Conservation (phyloP, 2,888 invertebrate genomes). For the Sepioteuthis lessoniana region DNA sequence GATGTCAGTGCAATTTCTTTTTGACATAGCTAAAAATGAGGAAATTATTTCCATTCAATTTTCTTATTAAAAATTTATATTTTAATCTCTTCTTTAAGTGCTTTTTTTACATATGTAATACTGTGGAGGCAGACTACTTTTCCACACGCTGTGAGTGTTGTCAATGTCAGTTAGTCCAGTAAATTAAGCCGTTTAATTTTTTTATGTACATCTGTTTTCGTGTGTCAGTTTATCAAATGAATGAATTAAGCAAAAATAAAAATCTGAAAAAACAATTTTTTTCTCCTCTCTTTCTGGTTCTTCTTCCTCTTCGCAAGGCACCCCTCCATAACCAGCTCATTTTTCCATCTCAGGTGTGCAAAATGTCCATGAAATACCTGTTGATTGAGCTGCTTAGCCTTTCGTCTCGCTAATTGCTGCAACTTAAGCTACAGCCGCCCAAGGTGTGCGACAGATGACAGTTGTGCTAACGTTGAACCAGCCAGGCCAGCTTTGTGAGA, state of each 20-base stretch:
- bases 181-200: slow-evolving; percentile 4
- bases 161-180: background rate
- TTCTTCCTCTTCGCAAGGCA: no score
- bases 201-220: background rate
- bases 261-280: background rate
- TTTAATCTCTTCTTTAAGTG: background rate
- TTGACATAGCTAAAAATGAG: background rate
- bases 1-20: background rate
- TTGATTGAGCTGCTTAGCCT: slow-evolving; percentile 33
- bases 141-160: background rate
- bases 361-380: slow-evolving; percentile 33
- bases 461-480: background rate
- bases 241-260: background rate
- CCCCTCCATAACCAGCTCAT: background rate
- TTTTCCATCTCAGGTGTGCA: background rate
- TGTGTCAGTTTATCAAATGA: background rate
- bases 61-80: background rate
- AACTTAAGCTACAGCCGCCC: slow-evolving; percentile 1
- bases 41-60: background rate
- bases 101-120: background rate
- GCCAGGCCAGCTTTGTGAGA: background rate
- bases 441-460: background rate
- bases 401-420: slow-evolving; percentile 21
- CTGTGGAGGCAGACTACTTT: no score
- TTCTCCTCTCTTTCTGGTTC: background rate